Evolutionary conservation across 1,140 invertebrate genomes (phyloP).

Genomic region (Himalopsyche phryganea): DNA sequence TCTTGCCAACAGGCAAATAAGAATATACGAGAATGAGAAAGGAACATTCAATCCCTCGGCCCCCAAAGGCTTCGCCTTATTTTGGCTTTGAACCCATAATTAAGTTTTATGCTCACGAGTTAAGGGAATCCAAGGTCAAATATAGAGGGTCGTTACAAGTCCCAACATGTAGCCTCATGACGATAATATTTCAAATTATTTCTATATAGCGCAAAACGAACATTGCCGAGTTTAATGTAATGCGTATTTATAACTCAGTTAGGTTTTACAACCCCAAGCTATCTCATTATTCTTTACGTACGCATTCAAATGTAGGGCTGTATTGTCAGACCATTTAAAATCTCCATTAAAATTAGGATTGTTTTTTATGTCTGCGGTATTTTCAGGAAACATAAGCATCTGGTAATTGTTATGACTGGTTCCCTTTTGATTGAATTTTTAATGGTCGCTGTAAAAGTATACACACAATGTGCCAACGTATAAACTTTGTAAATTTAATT

Average conservation of each 20-base stretch:
- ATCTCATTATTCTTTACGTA: too few relatives aligned
- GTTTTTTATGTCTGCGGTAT: too few relatives aligned
- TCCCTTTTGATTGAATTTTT: too few relatives aligned
- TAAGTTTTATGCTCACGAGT: slow-evolving; percentile 2
- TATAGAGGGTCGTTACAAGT: slow-evolving; percentile 2
- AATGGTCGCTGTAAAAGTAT: too few relatives aligned
- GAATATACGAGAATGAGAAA: neutral
- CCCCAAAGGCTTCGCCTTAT: neutral
- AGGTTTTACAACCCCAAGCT: too few relatives aligned
- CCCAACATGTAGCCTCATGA: slow-evolving; percentile 16
- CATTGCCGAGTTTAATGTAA: neutral
- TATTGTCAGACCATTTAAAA: too few relatives aligned
- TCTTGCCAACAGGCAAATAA: neutral
- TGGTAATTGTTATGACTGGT: too few relatives aligned
- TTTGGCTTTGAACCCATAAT: neutral
- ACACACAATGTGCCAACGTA: too few relatives aligned
- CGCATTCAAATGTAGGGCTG: too few relatives aligned
- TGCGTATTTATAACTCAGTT: neutral
- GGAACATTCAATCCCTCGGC: neutral
- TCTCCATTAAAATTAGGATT: too few relatives aligned
- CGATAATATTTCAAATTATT: slow-evolving; percentile 23
- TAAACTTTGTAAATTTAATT: too few relatives aligned
- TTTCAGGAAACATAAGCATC: too few relatives aligned
- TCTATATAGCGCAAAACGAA: slow-evolving; percentile 4
- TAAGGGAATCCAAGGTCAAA: slow-evolving; percentile 1